phyloP scores from a whole-genome alignment of 2,113 vertebrate genomes.

The Hassar affinis region DNA sequence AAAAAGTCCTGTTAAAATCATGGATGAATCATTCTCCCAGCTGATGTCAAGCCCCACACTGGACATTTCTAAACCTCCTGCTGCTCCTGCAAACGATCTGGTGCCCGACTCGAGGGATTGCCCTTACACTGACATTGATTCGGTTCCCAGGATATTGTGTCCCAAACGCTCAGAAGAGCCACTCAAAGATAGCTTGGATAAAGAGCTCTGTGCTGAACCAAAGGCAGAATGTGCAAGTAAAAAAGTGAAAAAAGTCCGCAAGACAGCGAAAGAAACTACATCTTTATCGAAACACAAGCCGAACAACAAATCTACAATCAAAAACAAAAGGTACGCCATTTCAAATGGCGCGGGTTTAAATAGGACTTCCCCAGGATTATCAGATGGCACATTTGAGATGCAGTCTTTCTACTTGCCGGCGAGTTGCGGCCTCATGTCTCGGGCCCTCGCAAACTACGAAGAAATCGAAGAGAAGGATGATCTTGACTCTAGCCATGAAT shows the following conservation, averaged over 20 bases:
- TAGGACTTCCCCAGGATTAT: slow-evolving; percentile 40
- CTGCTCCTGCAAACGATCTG: slow-evolving; percentile 44
- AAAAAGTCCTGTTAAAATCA: slow-evolving; percentile 66
- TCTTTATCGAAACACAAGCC: slow-evolving; percentile 14
- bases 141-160: slow-evolving; percentile 68
- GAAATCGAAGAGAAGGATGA: slow-evolving; percentile 22
- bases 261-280: slow-evolving; percentile 22
- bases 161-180: slow-evolving; percentile 64
- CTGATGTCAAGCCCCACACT: slow-evolving; percentile 41
- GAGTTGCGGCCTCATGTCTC: slow-evolving; percentile 66
- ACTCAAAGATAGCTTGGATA: slow-evolving; percentile 13
- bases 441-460: slow-evolving; percentile 66
- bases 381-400: slow-evolving; percentile 51
- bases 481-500: background rate
- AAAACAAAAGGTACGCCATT: slow-evolving; percentile 30
- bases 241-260: background rate
- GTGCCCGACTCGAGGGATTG: slow-evolving; percentile 65
- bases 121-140: slow-evolving; percentile 69
- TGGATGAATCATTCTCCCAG: slow-evolving; percentile 54
- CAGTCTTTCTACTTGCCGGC: slow-evolving; percentile 65
- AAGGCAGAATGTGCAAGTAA: slow-evolving; percentile 5
- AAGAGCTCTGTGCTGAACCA: slow-evolving; percentile 36
- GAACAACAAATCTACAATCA: slow-evolving; percentile 38
- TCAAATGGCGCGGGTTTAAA: slow-evolving; percentile 40
- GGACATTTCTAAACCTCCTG: slow-evolving; percentile 32